phyloP scores from a whole-genome alignment of 2,113 vertebrate species.

The Eleginops maclovinus region DNA sequence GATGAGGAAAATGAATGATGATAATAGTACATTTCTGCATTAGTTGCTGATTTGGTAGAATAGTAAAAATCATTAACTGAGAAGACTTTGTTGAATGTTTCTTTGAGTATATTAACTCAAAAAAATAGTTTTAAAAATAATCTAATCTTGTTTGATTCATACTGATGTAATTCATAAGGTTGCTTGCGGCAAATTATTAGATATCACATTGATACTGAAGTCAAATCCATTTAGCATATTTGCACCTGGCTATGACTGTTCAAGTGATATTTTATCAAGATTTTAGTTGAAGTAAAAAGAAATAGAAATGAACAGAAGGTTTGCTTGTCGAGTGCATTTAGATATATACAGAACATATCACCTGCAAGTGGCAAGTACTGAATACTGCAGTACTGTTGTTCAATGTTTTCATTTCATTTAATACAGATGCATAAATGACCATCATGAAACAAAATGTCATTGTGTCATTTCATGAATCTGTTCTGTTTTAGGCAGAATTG shows the following conservation, averaged over 20 bases:
- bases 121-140: neutral
- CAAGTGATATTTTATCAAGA: constrained; percentile 34
- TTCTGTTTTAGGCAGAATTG: constrained; percentile 1
- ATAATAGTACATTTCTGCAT: neutral
- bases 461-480: constrained; percentile 1
- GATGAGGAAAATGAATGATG: neutral
- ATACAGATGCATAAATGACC: constrained; percentile 22
- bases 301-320: too few relatives aligned
- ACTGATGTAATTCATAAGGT: neutral
- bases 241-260: constrained; percentile 72
- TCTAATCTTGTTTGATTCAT: constrained; percentile 26
- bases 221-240: constrained; percentile 51
- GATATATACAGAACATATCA: constrained; percentile 41
- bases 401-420: constrained; percentile 31
- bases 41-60: neutral
- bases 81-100: constrained; percentile 49
- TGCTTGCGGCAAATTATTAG: neutral
- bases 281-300: neutral
- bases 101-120: neutral
- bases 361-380: neutral
- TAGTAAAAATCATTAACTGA: neutral
- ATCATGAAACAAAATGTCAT: constrained; percentile 45
- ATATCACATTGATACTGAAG: constrained; percentile 12
- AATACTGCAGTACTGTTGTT: constrained; percentile 29
- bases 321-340: constrained; percentile 14